Evolutionary conservation across 2,888 invertebrate species (phyloP).

Genomic region (Strigamia crassipes): DNA sequence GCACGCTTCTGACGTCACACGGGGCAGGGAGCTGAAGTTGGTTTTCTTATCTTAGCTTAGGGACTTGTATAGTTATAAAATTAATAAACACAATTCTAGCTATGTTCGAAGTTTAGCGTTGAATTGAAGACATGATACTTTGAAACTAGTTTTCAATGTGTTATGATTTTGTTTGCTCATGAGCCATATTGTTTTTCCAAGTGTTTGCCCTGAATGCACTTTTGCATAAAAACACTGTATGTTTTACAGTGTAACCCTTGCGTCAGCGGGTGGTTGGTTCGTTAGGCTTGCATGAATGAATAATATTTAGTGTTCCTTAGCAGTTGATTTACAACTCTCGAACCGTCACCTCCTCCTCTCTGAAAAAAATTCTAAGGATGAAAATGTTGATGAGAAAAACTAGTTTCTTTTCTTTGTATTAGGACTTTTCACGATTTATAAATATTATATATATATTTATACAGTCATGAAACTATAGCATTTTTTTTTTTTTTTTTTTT

Average conservation of each 20-base stretch:
- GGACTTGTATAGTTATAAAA: neutral
- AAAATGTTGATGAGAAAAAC: conserved; percentile 16
- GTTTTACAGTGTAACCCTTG: conserved; percentile 16
- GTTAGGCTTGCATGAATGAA: conserved; percentile 21
- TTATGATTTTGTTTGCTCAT: neutral
- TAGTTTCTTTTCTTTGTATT: conserved; percentile 4
- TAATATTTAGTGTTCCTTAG: conserved; percentile 16
- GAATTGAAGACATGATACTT: neutral
- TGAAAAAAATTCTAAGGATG: neutral
- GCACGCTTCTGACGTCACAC: conserved; percentile 2
- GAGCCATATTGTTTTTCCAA: neutral
- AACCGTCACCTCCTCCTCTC: neutral
- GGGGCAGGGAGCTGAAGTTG: conserved; percentile 5
- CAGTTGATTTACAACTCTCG: conserved; percentile 16
- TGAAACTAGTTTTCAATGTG: neutral
- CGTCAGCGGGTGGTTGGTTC: conserved; percentile 16
- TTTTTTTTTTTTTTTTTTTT: neutral
- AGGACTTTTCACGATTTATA: neutral
- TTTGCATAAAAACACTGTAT: conserved; percentile 14
- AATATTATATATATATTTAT: neutral
- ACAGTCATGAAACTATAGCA: neutral
- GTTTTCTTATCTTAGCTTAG: neutral
- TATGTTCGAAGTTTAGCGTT: neutral
- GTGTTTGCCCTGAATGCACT: conserved; percentile 10
- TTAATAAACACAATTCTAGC: neutral